Percentiles rank a stretch among this genome's conserved stretches.
phyloP scores from a whole-genome alignment of 2,797 vertebrate species.

The Nannoperca obscura region DNA sequence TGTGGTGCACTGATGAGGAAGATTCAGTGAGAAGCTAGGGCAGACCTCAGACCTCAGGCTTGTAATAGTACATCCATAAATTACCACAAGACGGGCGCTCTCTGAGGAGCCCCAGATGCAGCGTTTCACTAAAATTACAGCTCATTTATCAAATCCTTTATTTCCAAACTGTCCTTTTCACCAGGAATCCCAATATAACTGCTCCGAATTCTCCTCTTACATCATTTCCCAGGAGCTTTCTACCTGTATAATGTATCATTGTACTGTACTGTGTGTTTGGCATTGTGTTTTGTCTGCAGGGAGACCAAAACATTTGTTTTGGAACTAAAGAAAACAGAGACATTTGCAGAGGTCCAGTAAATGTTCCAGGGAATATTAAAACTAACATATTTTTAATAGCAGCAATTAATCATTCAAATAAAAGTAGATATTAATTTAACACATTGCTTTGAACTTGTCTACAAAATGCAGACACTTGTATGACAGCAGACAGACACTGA shows the following conservation, averaged over 20 bases:
- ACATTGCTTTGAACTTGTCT: slow-evolving; percentile 7
- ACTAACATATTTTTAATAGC: neutral
- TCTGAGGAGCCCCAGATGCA: slow-evolving; percentile 72
- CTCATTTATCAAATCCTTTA: slow-evolving; percentile 80
- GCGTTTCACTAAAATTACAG: slow-evolving; percentile 78
- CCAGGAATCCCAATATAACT: slow-evolving; percentile 63
- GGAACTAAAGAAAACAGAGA: slow-evolving; percentile 24
- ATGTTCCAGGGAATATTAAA: neutral
- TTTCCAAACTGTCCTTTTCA: slow-evolving; percentile 71
- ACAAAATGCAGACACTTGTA: neutral
- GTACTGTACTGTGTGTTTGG: slow-evolving; percentile 22
- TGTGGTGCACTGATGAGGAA: slow-evolving; percentile 57
- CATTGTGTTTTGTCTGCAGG: slow-evolving; percentile 34
- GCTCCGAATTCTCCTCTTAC: slow-evolving; percentile 57
- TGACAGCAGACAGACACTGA: slow-evolving; percentile 6
- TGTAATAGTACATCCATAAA: slow-evolving; percentile 79
- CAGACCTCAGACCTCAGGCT: slow-evolving; percentile 72
- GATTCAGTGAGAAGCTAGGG: slow-evolving; percentile 66
- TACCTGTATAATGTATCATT: slow-evolving; percentile 25
- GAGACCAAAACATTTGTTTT: slow-evolving; percentile 1
- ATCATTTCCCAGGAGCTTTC: slow-evolving; percentile 49
- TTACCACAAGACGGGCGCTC: slow-evolving; percentile 77
- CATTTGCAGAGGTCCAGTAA: neutral
- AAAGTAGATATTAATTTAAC: neutral
- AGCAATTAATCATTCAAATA: neutral